phyloP scores from a whole-genome alignment of 2,888 invertebrate genomes.

The Ophion ellenae region DNA sequence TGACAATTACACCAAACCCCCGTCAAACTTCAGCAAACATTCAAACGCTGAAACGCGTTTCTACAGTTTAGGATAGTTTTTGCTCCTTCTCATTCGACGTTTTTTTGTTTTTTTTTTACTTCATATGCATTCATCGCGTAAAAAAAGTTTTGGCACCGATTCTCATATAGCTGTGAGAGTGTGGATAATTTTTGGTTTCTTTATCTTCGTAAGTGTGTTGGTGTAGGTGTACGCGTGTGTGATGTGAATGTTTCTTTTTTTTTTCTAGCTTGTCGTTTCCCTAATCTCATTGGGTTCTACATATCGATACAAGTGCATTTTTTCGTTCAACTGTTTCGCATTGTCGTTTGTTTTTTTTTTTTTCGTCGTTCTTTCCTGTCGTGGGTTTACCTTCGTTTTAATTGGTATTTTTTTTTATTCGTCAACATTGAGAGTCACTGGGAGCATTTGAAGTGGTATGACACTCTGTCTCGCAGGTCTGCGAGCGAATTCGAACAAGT shows the following conservation, averaged over 20 bases:
- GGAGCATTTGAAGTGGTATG: conserved; percentile 42
- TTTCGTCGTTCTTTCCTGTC: conserved; percentile 27
- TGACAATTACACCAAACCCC: conserved; percentile 61
- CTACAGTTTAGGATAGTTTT: conserved; percentile 59
- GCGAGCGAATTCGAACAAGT: conserved; percentile 61
- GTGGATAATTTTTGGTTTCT: conserved; percentile 49
- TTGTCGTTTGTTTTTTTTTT: conserved; percentile 29
- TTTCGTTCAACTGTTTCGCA: conserved; percentile 27
- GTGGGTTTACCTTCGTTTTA: conserved; percentile 19
- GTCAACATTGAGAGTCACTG: conserved; percentile 62
- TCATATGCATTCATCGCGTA: conserved; percentile 54
- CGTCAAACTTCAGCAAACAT: conserved; percentile 55
- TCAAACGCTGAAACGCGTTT: conserved; percentile 55
- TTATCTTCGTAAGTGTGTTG: conserved; percentile 17
- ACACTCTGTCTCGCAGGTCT: conserved; percentile 45
- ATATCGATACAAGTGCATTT: not conserved
- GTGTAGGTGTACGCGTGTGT: conserved; percentile 17
- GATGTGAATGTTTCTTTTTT: conserved; percentile 31
- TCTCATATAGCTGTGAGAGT: conserved; percentile 65
- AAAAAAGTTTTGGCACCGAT: conserved; percentile 67
- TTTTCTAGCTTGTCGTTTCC: conserved; percentile 32
- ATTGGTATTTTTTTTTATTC: conserved; percentile 8
- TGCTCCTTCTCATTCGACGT: conserved; percentile 25
- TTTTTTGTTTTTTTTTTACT: conserved; percentile 44
- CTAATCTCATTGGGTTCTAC: conserved; percentile 57